Conservation (phyloP, 2,113 vertebrate species). For the Mustelus asterias region DNA sequence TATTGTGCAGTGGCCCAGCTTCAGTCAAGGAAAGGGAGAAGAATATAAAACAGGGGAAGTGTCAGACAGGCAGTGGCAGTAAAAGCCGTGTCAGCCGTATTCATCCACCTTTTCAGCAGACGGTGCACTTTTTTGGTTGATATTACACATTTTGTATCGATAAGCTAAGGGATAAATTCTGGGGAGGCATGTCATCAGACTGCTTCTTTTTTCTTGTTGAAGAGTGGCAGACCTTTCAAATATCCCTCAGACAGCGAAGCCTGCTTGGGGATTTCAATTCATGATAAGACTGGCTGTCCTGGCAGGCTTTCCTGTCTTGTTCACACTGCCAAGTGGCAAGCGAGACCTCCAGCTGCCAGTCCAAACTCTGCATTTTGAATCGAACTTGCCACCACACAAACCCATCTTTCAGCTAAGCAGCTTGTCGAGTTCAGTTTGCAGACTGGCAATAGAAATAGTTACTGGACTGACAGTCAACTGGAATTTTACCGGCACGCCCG, state of each 20-base stretch:
- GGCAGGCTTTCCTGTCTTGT: neutral
- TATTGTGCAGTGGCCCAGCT: neutral
- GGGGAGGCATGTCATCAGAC: neutral
- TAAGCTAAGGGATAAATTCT: neutral
- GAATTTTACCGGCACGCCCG: no score
- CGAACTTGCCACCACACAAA: neutral
- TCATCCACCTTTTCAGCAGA: neutral
- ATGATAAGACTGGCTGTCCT: neutral
- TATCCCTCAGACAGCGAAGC: neutral
- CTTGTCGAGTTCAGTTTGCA: neutral
- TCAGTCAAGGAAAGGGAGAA: neutral
- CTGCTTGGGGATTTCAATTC: neutral
- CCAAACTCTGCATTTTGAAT: neutral
- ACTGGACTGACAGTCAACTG: neutral
- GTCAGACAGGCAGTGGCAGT: neutral
- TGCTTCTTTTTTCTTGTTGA: neutral
- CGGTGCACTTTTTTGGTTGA: neutral
- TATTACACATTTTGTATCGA: neutral
- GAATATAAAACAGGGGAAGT: neutral
- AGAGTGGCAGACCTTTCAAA: neutral
- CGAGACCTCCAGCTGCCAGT: neutral
- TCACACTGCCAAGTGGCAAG: neutral
- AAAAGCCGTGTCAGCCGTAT: neutral
- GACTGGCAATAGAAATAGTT: neutral
- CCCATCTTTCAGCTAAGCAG: neutral